Conservation (phyloP, 2,797 vertebrate genomes). For the Halcyon chelicuti region DNA sequence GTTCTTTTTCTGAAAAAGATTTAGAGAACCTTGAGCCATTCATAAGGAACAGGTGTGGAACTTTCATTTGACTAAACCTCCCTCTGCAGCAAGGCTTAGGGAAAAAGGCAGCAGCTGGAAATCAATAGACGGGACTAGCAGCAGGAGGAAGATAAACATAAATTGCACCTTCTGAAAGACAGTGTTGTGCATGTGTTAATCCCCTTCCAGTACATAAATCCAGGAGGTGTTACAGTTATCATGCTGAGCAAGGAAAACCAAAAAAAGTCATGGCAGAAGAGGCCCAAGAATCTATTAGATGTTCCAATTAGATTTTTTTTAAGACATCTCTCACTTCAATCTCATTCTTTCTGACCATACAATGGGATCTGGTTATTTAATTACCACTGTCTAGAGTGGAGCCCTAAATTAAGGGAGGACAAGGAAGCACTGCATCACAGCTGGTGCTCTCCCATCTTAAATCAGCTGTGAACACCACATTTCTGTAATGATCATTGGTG, state of each 20-base stretch:
- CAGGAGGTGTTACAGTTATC: neutral
- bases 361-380: neutral
- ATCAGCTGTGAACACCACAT: neutral
- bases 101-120: conserved; percentile 27
- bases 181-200: neutral
- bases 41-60: neutral
- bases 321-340: neutral
- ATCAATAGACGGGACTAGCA: conserved; percentile 6
- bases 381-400: neutral
- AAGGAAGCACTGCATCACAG: neutral
- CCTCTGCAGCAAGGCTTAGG: neutral
- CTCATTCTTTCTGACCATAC: neutral
- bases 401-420: neutral
- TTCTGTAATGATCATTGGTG: neutral
- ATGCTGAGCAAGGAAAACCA: neutral
- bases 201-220: neutral
- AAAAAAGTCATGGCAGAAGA: neutral
- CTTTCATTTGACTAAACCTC: neutral
- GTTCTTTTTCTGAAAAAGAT: neutral
- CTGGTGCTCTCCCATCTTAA: neutral
- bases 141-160: conserved; percentile 28
- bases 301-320: neutral
- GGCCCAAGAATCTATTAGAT: neutral
- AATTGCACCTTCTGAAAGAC: conserved; percentile 12
- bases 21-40: neutral